Evolutionary conservation across 2,113 vertebrate species (phyloP), one percentile per base, ranked within the genome.

Genomic region (Menura novaehollandiae): DNA sequence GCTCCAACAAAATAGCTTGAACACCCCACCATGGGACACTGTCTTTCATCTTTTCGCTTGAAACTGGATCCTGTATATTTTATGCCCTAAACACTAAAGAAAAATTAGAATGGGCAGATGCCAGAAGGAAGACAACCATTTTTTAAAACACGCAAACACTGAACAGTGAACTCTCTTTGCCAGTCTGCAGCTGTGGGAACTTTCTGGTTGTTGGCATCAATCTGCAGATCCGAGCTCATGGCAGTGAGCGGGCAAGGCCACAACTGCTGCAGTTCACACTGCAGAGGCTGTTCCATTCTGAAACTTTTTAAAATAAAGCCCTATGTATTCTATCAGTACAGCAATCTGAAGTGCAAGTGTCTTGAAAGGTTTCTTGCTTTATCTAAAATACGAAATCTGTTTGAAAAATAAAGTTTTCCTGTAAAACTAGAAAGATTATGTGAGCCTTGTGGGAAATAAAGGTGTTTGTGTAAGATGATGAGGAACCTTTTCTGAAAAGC

Each of bases 291-390:
- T 86, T 66, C 60, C 6, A 2, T 52, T 64, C 88, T 47, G 66
- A 27, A 93, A 52, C 58, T 73, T 67, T 93, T 71, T 91, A 91
- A 97, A 97, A 95, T 95, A 96, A 97, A 96, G 71, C 79, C 35
- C 51, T 60, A 2, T 75, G 2, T 89, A 10, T 91, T 95, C 81
- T 96, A 95, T 94, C 89, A 52, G 81, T 17, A 32, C 68, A 84
- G 76, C 56, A 86, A 72, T 91, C 74, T 91, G 84, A 97, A 92
- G 71, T 96, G 94, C 89, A 93, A 91, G 89, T 28, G 6, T 81
- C 85, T 81, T 80, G 91, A 89, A 95, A 7, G 15, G 83, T 91
- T 97, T 94, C 92, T 96, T 1, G 2, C 85, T 93, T 95, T 72
- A 79, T 88, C 93, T 87, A 63, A 97, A 97, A 93, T 64, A 86